phyloP scores from a whole-genome alignment of 2,113 vertebrate genomes.

The Hippocampus zosterae region DNA sequence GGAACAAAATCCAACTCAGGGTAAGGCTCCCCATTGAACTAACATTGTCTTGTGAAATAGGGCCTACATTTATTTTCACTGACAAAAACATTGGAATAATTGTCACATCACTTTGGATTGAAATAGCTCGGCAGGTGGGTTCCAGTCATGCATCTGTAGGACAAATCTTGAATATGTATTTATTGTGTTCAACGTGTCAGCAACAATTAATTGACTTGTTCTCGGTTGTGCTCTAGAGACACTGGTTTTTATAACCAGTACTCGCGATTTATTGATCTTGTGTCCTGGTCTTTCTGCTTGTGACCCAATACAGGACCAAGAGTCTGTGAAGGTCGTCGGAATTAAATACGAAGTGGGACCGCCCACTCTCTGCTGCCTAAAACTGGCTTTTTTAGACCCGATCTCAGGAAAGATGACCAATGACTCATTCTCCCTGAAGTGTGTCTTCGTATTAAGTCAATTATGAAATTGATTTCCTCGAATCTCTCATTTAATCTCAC shows the following conservation, averaged over 20 bases:
- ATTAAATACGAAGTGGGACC: constrained; percentile 97
- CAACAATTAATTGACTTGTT: too few species aligned
- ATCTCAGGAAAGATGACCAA: constrained; percentile 96
- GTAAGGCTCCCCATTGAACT: constrained; percentile 62
- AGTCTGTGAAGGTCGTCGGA: constrained; percentile 95
- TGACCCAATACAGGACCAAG: constrained; percentile 82
- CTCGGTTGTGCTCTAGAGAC: neutral
- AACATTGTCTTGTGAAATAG: neutral
- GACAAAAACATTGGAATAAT: too few species aligned
- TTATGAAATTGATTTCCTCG: neutral
- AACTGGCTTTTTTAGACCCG: constrained; percentile 92
- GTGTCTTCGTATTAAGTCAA: constrained; percentile 45
- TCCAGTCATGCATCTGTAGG: too few species aligned
- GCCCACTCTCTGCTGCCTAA: constrained; percentile 94
- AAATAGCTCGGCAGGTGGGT: neutral
- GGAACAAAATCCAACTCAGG: constrained; percentile 98
- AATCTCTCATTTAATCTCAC: neutral
- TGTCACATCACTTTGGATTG: neutral
- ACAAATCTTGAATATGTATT: too few species aligned
- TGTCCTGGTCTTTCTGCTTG: neutral
- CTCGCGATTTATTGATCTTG: neutral
- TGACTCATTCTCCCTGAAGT: constrained; percentile 98
- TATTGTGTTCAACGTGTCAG: too few species aligned
- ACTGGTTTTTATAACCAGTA: neutral
- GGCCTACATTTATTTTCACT: neutral